Conservation (phyloP, 2,113 vertebrate species). For the Argyrosomus japonicus region DNA sequence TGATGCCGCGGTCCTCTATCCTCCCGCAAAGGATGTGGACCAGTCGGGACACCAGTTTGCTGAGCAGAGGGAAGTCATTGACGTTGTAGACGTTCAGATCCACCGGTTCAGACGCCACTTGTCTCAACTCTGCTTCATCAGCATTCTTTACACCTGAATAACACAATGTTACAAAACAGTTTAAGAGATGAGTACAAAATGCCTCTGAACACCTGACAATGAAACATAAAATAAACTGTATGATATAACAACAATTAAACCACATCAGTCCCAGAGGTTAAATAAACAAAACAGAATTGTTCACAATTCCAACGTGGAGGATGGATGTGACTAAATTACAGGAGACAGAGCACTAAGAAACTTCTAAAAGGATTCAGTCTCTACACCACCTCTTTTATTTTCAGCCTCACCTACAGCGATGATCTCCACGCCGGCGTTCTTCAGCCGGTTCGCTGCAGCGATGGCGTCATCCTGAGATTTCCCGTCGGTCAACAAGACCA, state of each 20-base stretch:
- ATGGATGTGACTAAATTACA: neutral
- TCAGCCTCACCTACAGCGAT: constrained; percentile 90
- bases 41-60: constrained; percentile 87
- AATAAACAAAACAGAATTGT: neutral
- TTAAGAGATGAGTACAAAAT: neutral
- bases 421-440: constrained; percentile 89
- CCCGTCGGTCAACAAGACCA: constrained; percentile 92
- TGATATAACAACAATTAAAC: neutral
- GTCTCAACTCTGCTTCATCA: constrained; percentile 90
- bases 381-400: neutral
- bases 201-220: neutral
- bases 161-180: neutral
- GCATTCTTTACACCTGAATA: constrained; percentile 93
- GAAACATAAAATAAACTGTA: neutral
- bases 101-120: constrained; percentile 90
- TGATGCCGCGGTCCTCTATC: constrained; percentile 86
- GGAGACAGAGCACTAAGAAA: neutral
- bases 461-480: constrained; percentile 95
- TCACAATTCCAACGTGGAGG: neutral
- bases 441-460: constrained; percentile 85
- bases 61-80: constrained; percentile 92
- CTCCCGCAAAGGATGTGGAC: constrained; percentile 89
- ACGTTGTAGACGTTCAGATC: constrained; percentile 92
- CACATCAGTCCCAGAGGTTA: neutral
- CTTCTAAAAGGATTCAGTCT: neutral